phyloP scores from a whole-genome alignment of 2,797 vertebrate species.

The Salarias fasciatus region DNA sequence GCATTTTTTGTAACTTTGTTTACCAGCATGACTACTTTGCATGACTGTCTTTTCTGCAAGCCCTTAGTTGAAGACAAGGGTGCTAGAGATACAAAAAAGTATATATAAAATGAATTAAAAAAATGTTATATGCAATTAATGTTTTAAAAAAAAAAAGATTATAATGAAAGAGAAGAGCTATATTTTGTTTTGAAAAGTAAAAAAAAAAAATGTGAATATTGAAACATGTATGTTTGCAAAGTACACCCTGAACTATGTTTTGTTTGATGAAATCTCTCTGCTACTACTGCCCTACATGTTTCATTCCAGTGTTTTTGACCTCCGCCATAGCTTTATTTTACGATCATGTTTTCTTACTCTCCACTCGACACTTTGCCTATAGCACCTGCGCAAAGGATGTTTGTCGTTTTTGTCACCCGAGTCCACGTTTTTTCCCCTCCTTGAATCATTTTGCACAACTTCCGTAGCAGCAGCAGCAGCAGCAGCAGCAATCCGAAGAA shows the following conservation, averaged over 20 bases:
- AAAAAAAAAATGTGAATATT: conserved; percentile 83
- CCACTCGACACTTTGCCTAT: conserved; percentile 53
- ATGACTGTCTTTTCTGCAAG: conserved; percentile 89
- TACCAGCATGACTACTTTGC: conserved; percentile 90
- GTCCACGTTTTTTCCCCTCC: conserved; percentile 37
- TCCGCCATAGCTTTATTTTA: conserved; percentile 49
- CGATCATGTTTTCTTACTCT: conserved; percentile 49
- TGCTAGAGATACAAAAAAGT: conserved; percentile 83
- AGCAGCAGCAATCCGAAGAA: conserved; percentile 60
- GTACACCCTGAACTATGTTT: conserved; percentile 82
- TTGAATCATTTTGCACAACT: conserved; percentile 74
- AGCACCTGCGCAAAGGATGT: conserved; percentile 60
- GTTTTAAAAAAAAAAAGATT: conserved; percentile 84
- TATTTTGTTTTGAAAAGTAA: conserved; percentile 87
- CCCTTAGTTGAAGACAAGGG: conserved; percentile 86
- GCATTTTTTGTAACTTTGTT: conserved; percentile 89
- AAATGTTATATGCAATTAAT: conserved; percentile 88
- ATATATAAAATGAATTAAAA: conserved; percentile 82
- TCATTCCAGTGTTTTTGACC: conserved; percentile 63
- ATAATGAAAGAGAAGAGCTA: conserved; percentile 88
- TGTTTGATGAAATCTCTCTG: conserved; percentile 81
- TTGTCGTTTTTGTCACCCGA: conserved; percentile 34
- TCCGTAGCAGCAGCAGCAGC: conserved; percentile 73
- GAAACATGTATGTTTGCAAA: conserved; percentile 83
- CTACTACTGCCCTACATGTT: conserved; percentile 80